phyloP scores from a whole-genome alignment of 2,888 invertebrate species.

The Rhopalosiphum nymphaeae region DNA sequence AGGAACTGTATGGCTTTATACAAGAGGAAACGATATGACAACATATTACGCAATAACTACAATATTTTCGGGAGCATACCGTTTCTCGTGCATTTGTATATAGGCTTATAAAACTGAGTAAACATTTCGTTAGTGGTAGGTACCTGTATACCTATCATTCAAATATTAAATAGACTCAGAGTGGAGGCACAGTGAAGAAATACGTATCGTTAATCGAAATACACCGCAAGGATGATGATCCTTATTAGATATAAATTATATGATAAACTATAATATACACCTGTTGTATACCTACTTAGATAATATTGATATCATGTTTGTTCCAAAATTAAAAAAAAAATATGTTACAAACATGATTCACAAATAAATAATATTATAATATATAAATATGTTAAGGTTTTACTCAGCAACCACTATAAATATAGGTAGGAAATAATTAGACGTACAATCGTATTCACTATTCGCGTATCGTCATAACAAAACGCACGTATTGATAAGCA shows the following conservation, averaged over 20 bases:
- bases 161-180: background rate
- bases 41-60: background rate
- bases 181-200: background rate
- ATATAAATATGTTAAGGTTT: background rate
- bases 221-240: background rate
- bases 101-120: background rate
- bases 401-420: background rate
- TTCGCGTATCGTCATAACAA: background rate
- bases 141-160: background rate
- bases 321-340: slow-evolving; percentile 44
- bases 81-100: background rate
- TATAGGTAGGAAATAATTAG: background rate
- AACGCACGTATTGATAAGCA: background rate
- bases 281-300: background rate
- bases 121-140: background rate
- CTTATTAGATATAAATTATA: background rate
- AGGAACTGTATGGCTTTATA: slow-evolving; percentile 67
- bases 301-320: slow-evolving; percentile 20
- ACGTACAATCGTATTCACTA: background rate
- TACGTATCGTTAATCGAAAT: background rate
- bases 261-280: background rate
- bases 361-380: background rate
- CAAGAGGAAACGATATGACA: slow-evolving; percentile 29
- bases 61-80: background rate
- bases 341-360: slow-evolving; percentile 51